A percentile compares a stretch with the other conserved stretches of the same genome.
Evolutionary conservation across 1,140 invertebrate genomes (phyloP).

Genomic region (Aphis gossypii): DNA sequence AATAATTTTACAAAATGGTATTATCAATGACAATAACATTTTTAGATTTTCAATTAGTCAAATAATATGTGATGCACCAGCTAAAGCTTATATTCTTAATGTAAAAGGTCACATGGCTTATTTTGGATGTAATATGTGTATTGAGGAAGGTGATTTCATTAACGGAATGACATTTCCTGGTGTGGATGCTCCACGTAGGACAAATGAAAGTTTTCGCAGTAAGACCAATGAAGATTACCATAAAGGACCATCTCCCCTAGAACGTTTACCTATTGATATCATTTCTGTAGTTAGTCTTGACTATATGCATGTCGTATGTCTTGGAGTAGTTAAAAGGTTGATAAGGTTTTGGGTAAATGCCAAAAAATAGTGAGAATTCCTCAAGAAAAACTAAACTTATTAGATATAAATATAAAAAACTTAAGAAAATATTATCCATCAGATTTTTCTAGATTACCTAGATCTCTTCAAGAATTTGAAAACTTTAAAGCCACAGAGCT

Average conservation of each 20-base stretch:
- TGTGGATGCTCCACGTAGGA: constrained; percentile 18
- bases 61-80: constrained; percentile 11
- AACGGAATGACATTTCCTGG: background rate
- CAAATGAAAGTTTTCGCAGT: background rate
- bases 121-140: background rate
- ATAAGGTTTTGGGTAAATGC: background rate
- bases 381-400: background rate
- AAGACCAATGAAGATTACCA: constrained; percentile 6
- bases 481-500: background rate
- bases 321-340: background rate
- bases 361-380: background rate
- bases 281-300: background rate
- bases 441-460: background rate
- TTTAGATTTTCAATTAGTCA: constrained; percentile 14
- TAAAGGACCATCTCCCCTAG: background rate
- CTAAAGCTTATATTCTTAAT: constrained; percentile 68
- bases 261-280: background rate
- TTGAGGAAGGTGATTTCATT: background rate
- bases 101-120: constrained; percentile 60
- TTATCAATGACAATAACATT: background rate
- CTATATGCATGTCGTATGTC: constrained; percentile 1
- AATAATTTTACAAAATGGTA: background rate
- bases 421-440: background rate
- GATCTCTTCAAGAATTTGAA: background rate
- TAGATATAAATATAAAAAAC: background rate